A percentile compares a stretch with the other conserved stretches of the same genome.
phyloP scores from a whole-genome alignment of 2,113 vertebrate genomes.

The Oryzias melastigma region DNA sequence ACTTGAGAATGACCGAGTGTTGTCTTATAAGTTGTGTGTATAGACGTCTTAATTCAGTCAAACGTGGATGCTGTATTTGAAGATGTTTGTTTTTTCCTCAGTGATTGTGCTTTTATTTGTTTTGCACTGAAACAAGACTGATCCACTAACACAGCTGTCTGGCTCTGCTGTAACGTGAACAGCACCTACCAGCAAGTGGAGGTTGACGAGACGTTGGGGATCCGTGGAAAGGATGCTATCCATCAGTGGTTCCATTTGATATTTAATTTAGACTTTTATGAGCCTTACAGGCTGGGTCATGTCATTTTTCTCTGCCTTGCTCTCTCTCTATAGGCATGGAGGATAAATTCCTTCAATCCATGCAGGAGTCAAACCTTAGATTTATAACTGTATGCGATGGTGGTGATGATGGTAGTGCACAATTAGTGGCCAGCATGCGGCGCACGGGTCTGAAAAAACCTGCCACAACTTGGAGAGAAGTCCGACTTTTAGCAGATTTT shows the following conservation, averaged over 20 bases:
- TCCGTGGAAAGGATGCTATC: constrained; percentile 68
- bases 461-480: constrained; percentile 18
- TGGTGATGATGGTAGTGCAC: constrained; percentile 33
- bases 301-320: constrained; percentile 69
- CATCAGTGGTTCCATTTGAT: constrained; percentile 82
- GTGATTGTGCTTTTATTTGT: constrained; percentile 51
- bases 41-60: constrained; percentile 40
- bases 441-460: constrained; percentile 12
- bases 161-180: constrained; percentile 69
- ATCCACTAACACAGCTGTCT: constrained; percentile 76
- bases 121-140: constrained; percentile 48
- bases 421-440: constrained; percentile 46
- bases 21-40: constrained; percentile 30
- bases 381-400: constrained; percentile 68
- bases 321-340: constrained; percentile 68
- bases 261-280: constrained; percentile 84
- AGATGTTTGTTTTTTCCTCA: constrained; percentile 35
- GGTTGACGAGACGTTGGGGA: constrained; percentile 53
- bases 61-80: constrained; percentile 28
- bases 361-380: constrained; percentile 61
- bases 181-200: constrained; percentile 55
- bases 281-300: constrained; percentile 76
- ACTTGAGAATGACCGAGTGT: too few relatives aligned
- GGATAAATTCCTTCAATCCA: constrained; percentile 75
- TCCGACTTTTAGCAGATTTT: constrained; percentile 29